Evolutionary conservation across 2,888 invertebrate genomes (phyloP), one percentile per base, ranked within the genome.

Genomic region (Nematopogon swammerdamellus): DNA sequence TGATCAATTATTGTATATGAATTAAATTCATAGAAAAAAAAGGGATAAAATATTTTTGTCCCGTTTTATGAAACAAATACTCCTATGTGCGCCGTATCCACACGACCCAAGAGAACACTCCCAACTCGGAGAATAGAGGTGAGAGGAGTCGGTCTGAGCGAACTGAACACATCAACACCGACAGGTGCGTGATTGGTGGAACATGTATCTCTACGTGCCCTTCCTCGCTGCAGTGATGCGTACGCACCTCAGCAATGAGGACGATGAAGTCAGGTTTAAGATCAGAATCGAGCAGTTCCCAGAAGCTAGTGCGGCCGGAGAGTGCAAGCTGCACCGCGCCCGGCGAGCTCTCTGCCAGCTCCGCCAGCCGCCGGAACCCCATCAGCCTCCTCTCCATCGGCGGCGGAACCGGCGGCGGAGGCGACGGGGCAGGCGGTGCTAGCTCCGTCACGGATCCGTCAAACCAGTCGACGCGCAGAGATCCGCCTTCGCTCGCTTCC

Each of bases 401-500:
- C 50, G 58, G 57, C 4, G 61, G 58, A 53, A 64, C 67, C 6
- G 61, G 46, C 8, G 55, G 45, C 2, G 53, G 51, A 54, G 62
- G 56, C 2, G 61, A 49, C 25, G 57, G 53, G 45, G 57, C 53
- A 20, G 72, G 69, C 59, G 25, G 25, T 19, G 18, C 43, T 16
- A 71, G 67, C 63, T 75, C 71, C 44, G 70, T 65, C n/a, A 75
- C 56, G 19, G 72, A 70, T 5, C 77, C 79, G 58, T 79, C 79
- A 52, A 79, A 79, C 79, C 79, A 79, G 54, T 79, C 79, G 58
- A 79, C 75, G 2, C 77, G 66, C 51, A 76, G 60, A 29, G 71
- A 67, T 44, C 66, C 59, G 57, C 70, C 70, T n/a, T n/a, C n/a
- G n/a, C n/a, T n/a, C n/a, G 52, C 58, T 63, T 44, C 48, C 53